A percentile compares a stretch with the other conserved stretches of the same genome.
Conservation (phyloP, 1,140 invertebrate genomes). For the Kradibia gibbosae region DNA sequence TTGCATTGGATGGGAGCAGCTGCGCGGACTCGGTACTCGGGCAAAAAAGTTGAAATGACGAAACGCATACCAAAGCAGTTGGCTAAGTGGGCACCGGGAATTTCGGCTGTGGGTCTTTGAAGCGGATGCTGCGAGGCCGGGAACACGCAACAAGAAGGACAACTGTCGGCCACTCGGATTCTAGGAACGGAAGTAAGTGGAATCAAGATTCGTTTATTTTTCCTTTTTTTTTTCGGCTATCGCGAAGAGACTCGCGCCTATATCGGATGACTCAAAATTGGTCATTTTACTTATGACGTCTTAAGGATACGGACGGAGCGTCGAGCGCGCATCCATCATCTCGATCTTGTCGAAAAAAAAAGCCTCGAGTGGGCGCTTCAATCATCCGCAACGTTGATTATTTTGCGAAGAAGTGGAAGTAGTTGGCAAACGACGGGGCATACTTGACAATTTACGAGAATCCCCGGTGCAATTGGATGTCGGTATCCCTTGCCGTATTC, state of each 20-base stretch:
- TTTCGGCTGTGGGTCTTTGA: constrained; percentile 2
- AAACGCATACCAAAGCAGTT: constrained; percentile 9
- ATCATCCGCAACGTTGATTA: background rate
- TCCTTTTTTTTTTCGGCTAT: constrained; percentile 12
- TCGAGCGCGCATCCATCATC: background rate
- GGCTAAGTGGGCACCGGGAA: background rate
- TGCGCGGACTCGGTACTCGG: background rate
- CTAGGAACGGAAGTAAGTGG: constrained; percentile 45
- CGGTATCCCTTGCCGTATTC: no score
- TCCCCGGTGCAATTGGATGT: no score
- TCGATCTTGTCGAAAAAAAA: background rate
- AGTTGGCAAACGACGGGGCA: background rate
- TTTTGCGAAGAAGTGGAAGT: background rate
- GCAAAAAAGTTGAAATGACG: constrained; percentile 10
- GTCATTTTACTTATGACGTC: constrained; percentile 3
- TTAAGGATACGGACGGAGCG: background rate
- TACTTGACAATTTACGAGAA: background rate
- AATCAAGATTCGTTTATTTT: constrained; percentile 21
- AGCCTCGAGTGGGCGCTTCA: background rate
- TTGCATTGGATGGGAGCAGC: no score
- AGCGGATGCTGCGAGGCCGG: background rate
- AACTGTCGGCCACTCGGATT: constrained; percentile 13
- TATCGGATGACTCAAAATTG: constrained; percentile 1
- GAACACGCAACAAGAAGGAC: constrained; percentile 11
- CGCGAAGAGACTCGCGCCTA: no score